Percentiles rank a stretch among this genome's conserved stretches.
Evolutionary conservation across 2,797 vertebrate species (phyloP).

Genomic region (Phrynocephalus vlangalii): DNA sequence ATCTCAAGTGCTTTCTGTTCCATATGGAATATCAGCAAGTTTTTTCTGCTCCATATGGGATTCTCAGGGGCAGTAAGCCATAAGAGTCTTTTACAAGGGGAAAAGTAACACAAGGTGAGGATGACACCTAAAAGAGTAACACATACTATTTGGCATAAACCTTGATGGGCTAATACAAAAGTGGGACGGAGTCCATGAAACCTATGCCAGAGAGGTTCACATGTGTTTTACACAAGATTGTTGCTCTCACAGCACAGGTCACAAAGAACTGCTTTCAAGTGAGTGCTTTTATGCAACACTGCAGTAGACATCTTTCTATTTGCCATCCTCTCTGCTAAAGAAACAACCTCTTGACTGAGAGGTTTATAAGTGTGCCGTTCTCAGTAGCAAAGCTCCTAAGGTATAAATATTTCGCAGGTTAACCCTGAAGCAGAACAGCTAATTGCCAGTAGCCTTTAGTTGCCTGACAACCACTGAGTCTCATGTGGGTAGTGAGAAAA

Average conservation of each 20-base stretch:
- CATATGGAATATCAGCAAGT: too few species aligned
- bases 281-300: background rate
- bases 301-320: constrained; percentile 8
- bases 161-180: too few species aligned
- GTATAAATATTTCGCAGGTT: background rate
- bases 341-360: background rate
- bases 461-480: background rate
- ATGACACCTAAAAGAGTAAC: too few species aligned
- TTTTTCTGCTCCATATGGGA: too few species aligned
- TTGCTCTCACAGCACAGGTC: background rate
- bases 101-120: too few species aligned
- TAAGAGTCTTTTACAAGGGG: too few species aligned
- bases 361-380: background rate
- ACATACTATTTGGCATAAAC: too few species aligned
- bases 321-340: background rate
- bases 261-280: background rate
- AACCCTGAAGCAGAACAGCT: background rate
- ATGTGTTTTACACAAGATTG: background rate
- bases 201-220: too few species aligned
- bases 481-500: background rate
- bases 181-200: too few species aligned
- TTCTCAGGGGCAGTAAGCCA: too few species aligned
- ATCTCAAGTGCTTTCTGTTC: too few species aligned
- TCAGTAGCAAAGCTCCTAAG: background rate
- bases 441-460: background rate